These are phyloP conservation scores for Ctenopoma multispine DNA, from an alignment of 2,797 vertebrate species.

Conservation along the genomic window DNA sequence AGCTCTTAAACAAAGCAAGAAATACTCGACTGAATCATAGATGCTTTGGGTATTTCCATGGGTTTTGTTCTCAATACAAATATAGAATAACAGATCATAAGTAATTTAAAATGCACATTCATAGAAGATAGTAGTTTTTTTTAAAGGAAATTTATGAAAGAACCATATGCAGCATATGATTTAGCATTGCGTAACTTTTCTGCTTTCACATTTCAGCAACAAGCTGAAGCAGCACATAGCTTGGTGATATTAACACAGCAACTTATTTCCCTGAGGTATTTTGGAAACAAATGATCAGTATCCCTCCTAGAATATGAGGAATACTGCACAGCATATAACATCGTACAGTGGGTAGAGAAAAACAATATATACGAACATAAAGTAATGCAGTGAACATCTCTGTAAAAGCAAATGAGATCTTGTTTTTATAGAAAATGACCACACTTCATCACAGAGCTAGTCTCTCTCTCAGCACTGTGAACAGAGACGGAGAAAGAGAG, in stretches of 20 bases:
- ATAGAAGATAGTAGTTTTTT: not conserved
- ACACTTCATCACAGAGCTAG: constrained; percentile 36
- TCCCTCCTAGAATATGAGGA: not conserved
- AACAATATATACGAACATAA: no score
- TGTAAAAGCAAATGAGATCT: not conserved
- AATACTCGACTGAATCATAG: no score
- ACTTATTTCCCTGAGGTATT: not conserved
- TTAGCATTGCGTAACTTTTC: constrained; percentile 36
- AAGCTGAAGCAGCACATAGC: no score
- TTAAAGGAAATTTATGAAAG: constrained; percentile 27
- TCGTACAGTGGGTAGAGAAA: not conserved
- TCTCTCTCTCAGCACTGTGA: constrained; percentile 29
- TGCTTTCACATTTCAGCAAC: constrained; percentile 7
- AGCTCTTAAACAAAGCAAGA: no score
- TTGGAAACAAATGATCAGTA: not conserved
- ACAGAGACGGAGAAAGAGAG: constrained; percentile 11
- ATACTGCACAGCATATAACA: not conserved
- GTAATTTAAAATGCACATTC: not conserved
- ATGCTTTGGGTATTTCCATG: no score
- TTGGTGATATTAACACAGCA: constrained; percentile 1
- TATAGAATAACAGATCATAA: not conserved
- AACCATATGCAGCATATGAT: constrained; percentile 16
- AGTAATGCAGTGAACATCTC: not conserved
- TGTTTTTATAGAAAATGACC: constrained; percentile 10
- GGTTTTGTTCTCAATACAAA: not conserved